A percentile compares a stretch with the other conserved stretches of the same genome.
Conservation (phyloP, 1,140 invertebrate genomes). For the Platyscapa corneri region DNA sequence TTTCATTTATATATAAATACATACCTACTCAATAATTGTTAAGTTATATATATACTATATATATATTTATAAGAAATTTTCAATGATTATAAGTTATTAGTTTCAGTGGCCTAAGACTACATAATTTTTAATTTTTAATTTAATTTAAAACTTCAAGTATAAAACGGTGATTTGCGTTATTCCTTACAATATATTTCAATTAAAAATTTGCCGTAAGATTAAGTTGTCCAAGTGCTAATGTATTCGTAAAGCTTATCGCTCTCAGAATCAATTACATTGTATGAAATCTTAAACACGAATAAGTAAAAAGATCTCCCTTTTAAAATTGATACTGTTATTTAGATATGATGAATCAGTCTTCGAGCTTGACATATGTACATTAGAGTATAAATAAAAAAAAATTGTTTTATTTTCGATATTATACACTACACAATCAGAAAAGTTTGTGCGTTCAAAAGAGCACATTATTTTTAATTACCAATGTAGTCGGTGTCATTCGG, state of each 20-base stretch:
- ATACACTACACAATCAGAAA: conserved; percentile 44
- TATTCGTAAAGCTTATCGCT: neutral
- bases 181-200: too few relatives aligned
- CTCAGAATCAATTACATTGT: neutral
- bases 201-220: neutral
- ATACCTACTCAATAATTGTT: neutral
- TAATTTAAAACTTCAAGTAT: too few relatives aligned
- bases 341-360: conserved; percentile 20
- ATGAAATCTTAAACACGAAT: neutral
- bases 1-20: conserved; percentile 17
- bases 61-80: too few relatives aligned
- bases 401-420: neutral
- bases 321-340: neutral
- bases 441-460: conserved; percentile 51
- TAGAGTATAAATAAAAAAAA: conserved; percentile 1
- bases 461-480: conserved; percentile 25
- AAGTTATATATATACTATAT: too few relatives aligned
- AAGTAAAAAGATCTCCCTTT: neutral
- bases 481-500: neutral
- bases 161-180: too few relatives aligned
- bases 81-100: too few relatives aligned
- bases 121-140: too few relatives aligned
- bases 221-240: neutral
- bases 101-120: too few relatives aligned
- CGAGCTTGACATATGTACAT: conserved; percentile 15